phyloP scores from a whole-genome alignment of 30 jellyfish, hydroid and myxozoan genomes.

The Mastigias papua region DNA sequence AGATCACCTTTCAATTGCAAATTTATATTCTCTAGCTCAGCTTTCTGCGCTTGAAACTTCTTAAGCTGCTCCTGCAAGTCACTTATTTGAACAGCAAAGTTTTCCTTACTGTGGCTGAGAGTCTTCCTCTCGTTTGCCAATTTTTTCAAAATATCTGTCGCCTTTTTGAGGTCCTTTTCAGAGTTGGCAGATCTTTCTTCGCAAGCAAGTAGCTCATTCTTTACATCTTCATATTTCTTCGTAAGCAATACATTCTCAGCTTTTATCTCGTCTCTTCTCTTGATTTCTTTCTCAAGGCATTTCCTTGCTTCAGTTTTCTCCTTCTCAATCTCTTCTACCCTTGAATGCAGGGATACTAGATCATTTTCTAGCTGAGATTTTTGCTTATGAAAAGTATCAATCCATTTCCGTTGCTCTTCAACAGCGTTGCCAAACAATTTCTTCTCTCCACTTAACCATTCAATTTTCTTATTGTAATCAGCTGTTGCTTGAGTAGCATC shows the following conservation, averaged over 20 bases:
- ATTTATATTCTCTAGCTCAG: not conserved
- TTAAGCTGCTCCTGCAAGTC: not conserved
- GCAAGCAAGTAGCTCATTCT: not conserved
- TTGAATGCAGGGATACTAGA: not conserved
- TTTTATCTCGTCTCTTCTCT: not conserved
- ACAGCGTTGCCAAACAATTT: not conserved
- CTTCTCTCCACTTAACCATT: conserved; percentile 7
- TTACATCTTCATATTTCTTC: not conserved
- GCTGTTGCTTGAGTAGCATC: not conserved
- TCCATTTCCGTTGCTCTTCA: conserved; percentile 1
- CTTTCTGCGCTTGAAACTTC: not conserved
- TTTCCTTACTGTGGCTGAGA: not conserved
- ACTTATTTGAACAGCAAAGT: not conserved
- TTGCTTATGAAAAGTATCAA: not conserved
- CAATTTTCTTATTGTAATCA: not conserved
- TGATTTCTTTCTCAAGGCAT: not conserved
- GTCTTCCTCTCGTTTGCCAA: not conserved
- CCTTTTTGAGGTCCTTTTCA: not conserved
- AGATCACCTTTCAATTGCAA: not conserved
- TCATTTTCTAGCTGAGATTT: not conserved
- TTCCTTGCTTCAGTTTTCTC: not conserved
- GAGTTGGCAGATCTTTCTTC: not conserved
- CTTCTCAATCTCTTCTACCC: not conserved
- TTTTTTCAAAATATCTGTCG: not conserved
- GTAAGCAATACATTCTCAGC: not conserved